Evolutionary conservation across 35 echinoderm and acorn worm species (phyloP).

Genomic region (Patiria miniata): DNA sequence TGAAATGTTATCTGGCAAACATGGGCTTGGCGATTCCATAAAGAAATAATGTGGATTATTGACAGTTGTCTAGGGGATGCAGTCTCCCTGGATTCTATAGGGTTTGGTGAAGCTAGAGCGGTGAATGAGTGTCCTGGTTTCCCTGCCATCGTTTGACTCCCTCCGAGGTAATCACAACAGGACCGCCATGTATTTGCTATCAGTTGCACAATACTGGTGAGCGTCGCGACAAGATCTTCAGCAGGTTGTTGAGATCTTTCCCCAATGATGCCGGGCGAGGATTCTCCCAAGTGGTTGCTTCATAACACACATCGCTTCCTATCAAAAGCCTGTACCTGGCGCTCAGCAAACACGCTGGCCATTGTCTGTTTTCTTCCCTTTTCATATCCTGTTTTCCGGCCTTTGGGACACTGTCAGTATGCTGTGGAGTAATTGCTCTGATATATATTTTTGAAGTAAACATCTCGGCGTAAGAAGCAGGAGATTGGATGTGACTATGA

Average conservation of each 20-base stretch:
- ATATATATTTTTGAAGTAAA: slow-evolving; percentile 20
- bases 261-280: no score
- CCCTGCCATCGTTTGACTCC: no score
- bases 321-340: background rate
- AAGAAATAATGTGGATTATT: slow-evolving; percentile 13
- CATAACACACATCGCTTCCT: background rate
- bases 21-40: background rate
- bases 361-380: background rate
- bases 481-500: background rate
- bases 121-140: no score
- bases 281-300: no score
- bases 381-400: background rate
- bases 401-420: slow-evolving; percentile 7
- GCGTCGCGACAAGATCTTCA: no score
- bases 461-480: background rate
- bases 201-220: no score
- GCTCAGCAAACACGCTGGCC: background rate
- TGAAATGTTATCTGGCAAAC: slow-evolving; percentile 31
- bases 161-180: no score
- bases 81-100: background rate
- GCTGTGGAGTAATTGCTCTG: background rate
- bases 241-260: no score
- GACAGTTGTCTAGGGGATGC: slow-evolving; percentile 6
- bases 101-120: no score
- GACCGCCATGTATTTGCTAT: no score